phyloP scores from a whole-genome alignment of 2,888 invertebrate species.

The Cataglyphis livida region DNA sequence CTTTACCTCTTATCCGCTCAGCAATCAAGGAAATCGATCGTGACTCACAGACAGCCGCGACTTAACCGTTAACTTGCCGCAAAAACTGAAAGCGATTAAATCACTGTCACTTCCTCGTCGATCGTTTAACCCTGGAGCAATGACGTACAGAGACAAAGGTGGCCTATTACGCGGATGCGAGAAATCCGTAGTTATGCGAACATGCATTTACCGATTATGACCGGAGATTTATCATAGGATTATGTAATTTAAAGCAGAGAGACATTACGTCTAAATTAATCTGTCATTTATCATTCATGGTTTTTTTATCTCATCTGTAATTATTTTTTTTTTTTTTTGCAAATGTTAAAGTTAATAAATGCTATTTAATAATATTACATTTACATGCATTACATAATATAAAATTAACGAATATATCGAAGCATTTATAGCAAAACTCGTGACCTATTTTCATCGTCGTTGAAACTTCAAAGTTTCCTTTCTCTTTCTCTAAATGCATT shows the following conservation, averaged over 20 bases:
- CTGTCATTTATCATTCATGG: not conserved
- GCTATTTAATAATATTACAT: not conserved
- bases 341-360: not conserved
- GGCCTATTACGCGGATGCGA: not conserved
- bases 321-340: not conserved
- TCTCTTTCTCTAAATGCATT: not conserved
- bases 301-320: not conserved
- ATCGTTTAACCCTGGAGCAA: constrained; percentile 71
- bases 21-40: constrained; percentile 39
- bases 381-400: not conserved
- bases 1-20: not conserved
- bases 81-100: constrained; percentile 70
- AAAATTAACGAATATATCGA: not conserved
- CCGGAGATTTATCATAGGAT: not conserved
- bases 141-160: constrained; percentile 67
- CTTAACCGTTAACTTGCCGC: constrained; percentile 44
- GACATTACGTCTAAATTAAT: constrained; percentile 9
- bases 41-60: constrained; percentile 52
- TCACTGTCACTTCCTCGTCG: constrained; percentile 68
- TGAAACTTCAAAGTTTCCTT: not conserved
- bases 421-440: not conserved
- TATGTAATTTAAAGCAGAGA: not conserved
- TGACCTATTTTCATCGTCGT: not conserved
- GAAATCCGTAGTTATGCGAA: constrained; percentile 9
- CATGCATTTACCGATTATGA: not conserved